Evolutionary conservation across 2,888 invertebrate genomes (phyloP).

Genomic region (Drosophila bunnanda): DNA sequence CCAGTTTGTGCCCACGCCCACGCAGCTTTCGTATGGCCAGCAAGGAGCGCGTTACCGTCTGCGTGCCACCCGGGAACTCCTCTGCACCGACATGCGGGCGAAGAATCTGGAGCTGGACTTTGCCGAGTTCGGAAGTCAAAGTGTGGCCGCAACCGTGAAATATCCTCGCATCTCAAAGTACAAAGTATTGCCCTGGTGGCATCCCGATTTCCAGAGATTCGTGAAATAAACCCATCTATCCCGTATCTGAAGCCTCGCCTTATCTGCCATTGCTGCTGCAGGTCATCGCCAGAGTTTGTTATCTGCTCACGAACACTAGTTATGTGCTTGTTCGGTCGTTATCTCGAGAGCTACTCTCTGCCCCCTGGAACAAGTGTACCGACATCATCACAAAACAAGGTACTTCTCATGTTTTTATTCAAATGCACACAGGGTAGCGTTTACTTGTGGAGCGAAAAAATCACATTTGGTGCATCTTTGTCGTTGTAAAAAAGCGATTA

Average conservation of each 20-base stretch:
- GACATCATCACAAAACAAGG: slow-evolving; percentile 19
- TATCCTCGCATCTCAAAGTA: slow-evolving; percentile 86
- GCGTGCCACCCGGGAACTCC: slow-evolving; percentile 74
- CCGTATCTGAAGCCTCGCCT: neutral
- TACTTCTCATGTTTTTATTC: slow-evolving; percentile 31
- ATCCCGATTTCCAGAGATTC: slow-evolving; percentile 85
- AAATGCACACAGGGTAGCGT: slow-evolving; percentile 20
- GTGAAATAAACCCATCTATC: slow-evolving; percentile 52
- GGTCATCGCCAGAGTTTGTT: neutral
- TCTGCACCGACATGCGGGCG: slow-evolving; percentile 86
- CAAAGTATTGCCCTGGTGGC: slow-evolving; percentile 89
- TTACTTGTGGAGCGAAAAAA: slow-evolving; percentile 12
- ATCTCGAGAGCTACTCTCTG: slow-evolving; percentile 22
- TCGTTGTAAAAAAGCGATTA: slow-evolving; percentile 66
- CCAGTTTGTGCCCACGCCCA: slow-evolving; percentile 78
- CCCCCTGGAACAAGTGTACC: slow-evolving; percentile 17
- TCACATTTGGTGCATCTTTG: slow-evolving; percentile 36
- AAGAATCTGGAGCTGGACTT: slow-evolving; percentile 86
- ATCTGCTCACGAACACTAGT: slow-evolving; percentile 10
- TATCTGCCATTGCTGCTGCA: slow-evolving; percentile 7
- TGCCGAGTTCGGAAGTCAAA: slow-evolving; percentile 81
- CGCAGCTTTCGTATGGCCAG: slow-evolving; percentile 66
- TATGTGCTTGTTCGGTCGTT: neutral
- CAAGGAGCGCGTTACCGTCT: slow-evolving; percentile 68
- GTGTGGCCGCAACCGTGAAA: slow-evolving; percentile 82